Evolutionary conservation across 1,140 invertebrate genomes (phyloP).

Genomic region (Triops longicaudatus): DNA sequence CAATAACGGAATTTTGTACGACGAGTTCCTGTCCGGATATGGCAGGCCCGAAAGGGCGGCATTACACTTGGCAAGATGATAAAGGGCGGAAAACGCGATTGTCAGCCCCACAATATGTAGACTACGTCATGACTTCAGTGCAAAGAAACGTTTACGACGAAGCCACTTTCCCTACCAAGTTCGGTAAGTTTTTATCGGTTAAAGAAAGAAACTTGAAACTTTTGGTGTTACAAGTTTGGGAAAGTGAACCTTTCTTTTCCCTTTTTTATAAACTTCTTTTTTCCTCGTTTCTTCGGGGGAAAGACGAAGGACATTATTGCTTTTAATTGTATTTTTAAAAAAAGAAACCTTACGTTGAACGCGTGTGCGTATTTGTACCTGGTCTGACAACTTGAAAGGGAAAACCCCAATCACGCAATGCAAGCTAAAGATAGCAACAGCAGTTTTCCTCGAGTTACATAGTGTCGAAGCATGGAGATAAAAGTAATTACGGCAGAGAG

Average conservation of each 20-base stretch:
- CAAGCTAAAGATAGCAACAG: too few relatives aligned
- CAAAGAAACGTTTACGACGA: slow-evolving; percentile 96
- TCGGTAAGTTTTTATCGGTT: slow-evolving; percentile 56
- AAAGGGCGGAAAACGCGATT: slow-evolving; percentile 96
- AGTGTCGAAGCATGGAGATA: too few relatives aligned
- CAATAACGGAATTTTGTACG: slow-evolving; percentile 96
- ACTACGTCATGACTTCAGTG: slow-evolving; percentile 96
- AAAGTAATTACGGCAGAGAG: too few relatives aligned
- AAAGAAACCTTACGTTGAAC: too few relatives aligned
- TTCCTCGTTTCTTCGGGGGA: too few relatives aligned
- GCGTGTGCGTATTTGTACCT: too few relatives aligned
- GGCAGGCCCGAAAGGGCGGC: slow-evolving; percentile 75
- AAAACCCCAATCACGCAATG: too few relatives aligned
- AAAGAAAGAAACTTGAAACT: not conserved
- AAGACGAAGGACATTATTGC: too few relatives aligned
- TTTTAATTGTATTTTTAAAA: too few relatives aligned
- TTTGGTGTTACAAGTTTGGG: not conserved
- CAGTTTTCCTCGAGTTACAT: too few relatives aligned
- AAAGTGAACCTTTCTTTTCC: slow-evolving; percentile 13
- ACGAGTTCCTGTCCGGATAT: slow-evolving; percentile 86
- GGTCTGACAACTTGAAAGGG: too few relatives aligned
- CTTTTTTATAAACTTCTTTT: not conserved
- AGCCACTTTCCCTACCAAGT: slow-evolving; percentile 95
- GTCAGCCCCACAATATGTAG: slow-evolving; percentile 94
- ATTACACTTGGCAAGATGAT: slow-evolving; percentile 97